Percentiles rank a stretch among this genome's conserved stretches.
Conservation (phyloP, 2,113 vertebrate genomes). For the Peucedramus taeniatus region DNA sequence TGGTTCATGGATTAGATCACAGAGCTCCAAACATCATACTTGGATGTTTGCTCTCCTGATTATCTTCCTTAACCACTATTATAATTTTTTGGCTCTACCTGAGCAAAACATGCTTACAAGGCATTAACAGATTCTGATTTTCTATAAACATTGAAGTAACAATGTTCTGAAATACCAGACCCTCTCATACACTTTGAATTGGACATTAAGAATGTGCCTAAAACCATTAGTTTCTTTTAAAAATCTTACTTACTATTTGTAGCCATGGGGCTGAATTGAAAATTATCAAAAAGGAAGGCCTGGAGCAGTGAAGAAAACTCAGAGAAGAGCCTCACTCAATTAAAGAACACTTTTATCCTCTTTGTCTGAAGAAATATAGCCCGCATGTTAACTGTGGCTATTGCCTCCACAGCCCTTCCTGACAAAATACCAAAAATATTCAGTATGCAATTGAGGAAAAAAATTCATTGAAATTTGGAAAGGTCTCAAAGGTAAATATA, state of each 20-base stretch:
- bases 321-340: neutral
- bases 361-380: neutral
- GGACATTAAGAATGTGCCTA: neutral
- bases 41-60: neutral
- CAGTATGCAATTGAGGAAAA: accelerated
- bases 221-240: neutral
- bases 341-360: neutral
- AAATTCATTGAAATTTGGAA: neutral
- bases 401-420: neutral
- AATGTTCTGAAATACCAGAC: neutral
- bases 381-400: neutral
- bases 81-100: neutral
- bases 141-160: neutral
- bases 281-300: neutral
- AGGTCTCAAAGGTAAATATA: neutral
- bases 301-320: neutral
- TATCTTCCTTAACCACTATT: neutral
- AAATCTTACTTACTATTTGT: neutral
- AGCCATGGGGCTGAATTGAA: neutral
- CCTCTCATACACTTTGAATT: neutral
- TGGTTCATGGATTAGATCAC: neutral
- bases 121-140: neutral
- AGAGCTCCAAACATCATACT: neutral
- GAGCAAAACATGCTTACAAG: neutral
- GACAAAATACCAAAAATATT: neutral